These are phyloP conservation scores for Craniophora ligustri DNA, from an alignment of 2,888 invertebrate genomes.

Conservation along the genomic window DNA sequence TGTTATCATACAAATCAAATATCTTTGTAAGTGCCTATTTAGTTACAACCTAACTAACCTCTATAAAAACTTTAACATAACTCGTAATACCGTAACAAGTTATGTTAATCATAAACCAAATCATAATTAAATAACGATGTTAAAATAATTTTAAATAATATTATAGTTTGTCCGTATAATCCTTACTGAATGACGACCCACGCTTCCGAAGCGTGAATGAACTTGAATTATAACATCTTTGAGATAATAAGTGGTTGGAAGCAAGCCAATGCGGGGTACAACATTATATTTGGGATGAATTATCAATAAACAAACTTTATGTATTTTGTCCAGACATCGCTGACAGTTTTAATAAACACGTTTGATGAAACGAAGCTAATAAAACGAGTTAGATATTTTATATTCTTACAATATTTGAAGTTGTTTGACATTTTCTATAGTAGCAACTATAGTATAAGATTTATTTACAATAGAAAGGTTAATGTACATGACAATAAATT, in stretches of 20 bases:
- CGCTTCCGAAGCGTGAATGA: conserved; percentile 56
- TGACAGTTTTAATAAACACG: conserved; percentile 77
- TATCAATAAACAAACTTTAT: conserved; percentile 74
- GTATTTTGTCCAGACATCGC: conserved; percentile 70
- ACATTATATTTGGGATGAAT: conserved; percentile 61
- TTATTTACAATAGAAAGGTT: conserved; percentile 28
- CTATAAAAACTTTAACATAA: neutral
- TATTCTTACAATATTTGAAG: conserved; percentile 13
- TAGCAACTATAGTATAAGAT: conserved; percentile 16
- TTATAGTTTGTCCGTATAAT: conserved; percentile 2
- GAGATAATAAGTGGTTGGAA: conserved; percentile 65
- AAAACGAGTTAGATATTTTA: conserved; percentile 32
- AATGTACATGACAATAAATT: conserved; percentile 8
- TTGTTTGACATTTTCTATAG: conserved; percentile 28
- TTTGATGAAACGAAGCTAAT: conserved; percentile 60
- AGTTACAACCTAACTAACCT: too few species aligned
- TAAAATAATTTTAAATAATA: conserved; percentile 4
- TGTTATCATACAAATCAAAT: too few species aligned
- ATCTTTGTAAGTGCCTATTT: neutral
- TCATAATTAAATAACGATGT: conserved; percentile 1
- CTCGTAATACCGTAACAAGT: neutral
- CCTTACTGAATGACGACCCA: conserved; percentile 56
- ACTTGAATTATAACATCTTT: conserved; percentile 62
- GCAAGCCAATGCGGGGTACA: conserved; percentile 58
- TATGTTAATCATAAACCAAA: neutral